phyloP scores from a whole-genome alignment of 2,113 vertebrate species.

The Tympanuchus pallidicinctus region DNA sequence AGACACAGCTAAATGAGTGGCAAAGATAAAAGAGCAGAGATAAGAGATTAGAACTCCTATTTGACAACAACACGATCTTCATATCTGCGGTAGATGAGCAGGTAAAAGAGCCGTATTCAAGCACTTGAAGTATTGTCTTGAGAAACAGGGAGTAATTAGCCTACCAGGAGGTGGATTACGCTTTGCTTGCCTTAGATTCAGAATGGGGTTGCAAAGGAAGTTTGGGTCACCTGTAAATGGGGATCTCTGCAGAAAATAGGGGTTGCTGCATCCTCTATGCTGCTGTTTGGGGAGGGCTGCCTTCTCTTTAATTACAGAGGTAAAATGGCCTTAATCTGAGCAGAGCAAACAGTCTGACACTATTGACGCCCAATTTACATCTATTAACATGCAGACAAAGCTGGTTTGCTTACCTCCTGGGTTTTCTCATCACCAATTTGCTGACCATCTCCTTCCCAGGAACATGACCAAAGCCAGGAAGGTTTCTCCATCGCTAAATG shows the following conservation, averaged over 20 bases:
- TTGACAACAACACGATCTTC: conserved; percentile 43
- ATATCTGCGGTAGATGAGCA: background rate
- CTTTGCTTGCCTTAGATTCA: background rate
- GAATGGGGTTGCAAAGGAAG: background rate
- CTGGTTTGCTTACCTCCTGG: background rate
- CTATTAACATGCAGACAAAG: background rate
- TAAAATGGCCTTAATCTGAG: background rate
- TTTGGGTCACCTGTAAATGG: conserved; percentile 1
- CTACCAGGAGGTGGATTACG: background rate
- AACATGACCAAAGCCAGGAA: background rate
- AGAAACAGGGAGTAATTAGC: conserved; percentile 55
- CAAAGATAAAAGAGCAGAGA: conserved; percentile 55
- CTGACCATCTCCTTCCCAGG: background rate
- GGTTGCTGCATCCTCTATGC: background rate
- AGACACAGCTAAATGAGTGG: conserved; percentile 39
- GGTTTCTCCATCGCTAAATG: background rate
- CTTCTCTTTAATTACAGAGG: background rate
- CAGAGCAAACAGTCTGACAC: background rate
- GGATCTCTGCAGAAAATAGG: background rate
- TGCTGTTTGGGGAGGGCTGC: background rate
- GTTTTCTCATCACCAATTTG: background rate
- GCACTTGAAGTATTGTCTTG: background rate
- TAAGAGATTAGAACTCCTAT: conserved; percentile 39
- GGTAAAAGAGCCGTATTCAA: conserved; percentile 47
- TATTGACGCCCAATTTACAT: background rate